Base-by-base conservation (phyloP, 1,140 invertebrate species). In the Aphis craccivora region DNA sequence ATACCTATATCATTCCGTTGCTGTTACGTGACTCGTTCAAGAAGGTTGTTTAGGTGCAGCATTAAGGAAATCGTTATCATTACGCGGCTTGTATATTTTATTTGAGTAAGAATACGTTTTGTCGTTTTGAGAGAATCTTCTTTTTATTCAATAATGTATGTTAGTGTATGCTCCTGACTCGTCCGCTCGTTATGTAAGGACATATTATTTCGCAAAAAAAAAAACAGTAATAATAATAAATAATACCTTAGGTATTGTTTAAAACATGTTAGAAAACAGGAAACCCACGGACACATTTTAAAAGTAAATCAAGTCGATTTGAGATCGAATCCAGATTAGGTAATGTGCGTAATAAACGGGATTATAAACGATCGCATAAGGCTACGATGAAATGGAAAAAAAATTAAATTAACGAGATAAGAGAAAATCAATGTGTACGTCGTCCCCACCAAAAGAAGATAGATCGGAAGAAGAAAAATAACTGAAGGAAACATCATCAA, bases 251-350 rank as follows among this genome's bases (percentile, higher is more conserved):
- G 37, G 37, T 40, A 89, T 89, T 37, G 87, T 89, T 55, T 37
- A 23, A 89, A 30, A 90, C 88, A 43, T 43, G 53, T 60, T 90
- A 90, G 53, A 90, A 90, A 90, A 90, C 55, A 43, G 89, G 55
- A 90, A 90, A 90, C 88, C 60, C 14, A n/a, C 76, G 18, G 23
- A 55, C 84, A 35, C 2, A 35, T 45, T 45, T 67, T 14, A 90
- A 45, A 76, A 45, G 67, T 81, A 81, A 90, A 30, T 83, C 60
- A 40, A 91, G 93, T 84, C 89, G 94, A 90, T 43, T 76, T 76
- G 60, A n/a, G 60, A 76, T 76, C 37, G 83, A 81, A 92, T 93
- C 89, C 88, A 45, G 87, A 25, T 92, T 84, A 11, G 40, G 37
- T 86, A 93, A n/a, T 91, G 76, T 23, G 83, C 14, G 90, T 91